Conservation (phyloP, 1,140 invertebrate species). For the Drosophila sturtevanti region DNA sequence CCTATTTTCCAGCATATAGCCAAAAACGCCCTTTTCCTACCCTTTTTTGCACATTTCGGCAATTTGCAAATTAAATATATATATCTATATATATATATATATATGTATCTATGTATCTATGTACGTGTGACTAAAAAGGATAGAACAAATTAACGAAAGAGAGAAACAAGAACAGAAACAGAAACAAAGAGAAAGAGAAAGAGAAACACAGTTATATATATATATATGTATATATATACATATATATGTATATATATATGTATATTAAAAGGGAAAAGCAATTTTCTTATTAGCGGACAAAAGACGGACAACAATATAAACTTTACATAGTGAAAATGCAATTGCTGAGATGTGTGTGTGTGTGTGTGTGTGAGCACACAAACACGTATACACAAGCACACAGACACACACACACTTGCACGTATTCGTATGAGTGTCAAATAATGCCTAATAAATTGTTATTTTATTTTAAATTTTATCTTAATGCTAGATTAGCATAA, state of each 20-base stretch:
- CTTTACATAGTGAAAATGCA: conserved; percentile 34
- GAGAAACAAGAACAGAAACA: conserved; percentile 38
- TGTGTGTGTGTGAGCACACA: conserved; percentile 49
- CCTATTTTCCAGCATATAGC: conserved; percentile 3
- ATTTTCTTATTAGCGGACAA: conserved; percentile 12
- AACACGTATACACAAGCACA: conserved; percentile 21
- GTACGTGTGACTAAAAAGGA: background rate
- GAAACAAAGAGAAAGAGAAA: conserved; percentile 22
- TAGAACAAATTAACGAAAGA: background rate
- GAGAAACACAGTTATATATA: conserved; percentile 13
- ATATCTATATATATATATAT: background rate
- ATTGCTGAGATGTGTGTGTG: conserved; percentile 38
- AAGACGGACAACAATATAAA: conserved; percentile 29
- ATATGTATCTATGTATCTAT: background rate
- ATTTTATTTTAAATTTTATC: conserved; percentile 75
- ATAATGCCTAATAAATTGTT: conserved; percentile 73
- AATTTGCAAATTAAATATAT: background rate
- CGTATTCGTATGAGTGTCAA: conserved; percentile 42
- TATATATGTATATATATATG: background rate
- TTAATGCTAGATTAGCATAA: conserved; percentile 55
- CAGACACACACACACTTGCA: conserved; percentile 27
- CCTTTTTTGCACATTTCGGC: too few relatives aligned
- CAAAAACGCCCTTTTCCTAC: background rate
- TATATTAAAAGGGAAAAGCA: conserved; percentile 3
- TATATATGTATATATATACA: background rate